Evolutionary conservation across 2,888 invertebrate genomes (phyloP).

Genomic region (Trissolcus brochymenae): DNA sequence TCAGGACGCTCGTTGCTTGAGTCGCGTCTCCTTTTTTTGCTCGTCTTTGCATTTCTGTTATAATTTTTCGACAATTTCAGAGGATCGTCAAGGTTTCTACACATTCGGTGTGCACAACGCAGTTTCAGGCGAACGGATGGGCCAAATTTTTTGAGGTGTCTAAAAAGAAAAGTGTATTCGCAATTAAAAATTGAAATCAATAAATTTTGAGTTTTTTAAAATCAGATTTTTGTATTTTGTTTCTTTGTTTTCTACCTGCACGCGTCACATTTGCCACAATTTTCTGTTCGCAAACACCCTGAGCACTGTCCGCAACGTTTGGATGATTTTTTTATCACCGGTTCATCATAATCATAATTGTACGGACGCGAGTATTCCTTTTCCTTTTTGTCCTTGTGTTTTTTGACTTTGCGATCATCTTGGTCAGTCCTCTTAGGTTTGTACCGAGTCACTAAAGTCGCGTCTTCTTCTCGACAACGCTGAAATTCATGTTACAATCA

Average conservation of each 20-base stretch:
- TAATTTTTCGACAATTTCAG: conserved; percentile 71
- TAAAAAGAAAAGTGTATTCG: conserved; percentile 37
- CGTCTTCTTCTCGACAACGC: conserved; percentile 89
- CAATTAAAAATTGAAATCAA: not conserved
- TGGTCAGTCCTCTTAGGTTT: conserved; percentile 71
- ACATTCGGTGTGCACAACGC: conserved; percentile 78
- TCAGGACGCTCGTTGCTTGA: conserved; percentile 73
- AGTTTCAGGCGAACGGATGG: conserved; percentile 78
- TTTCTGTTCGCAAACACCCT: conserved; percentile 83
- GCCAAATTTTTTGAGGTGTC: conserved; percentile 79
- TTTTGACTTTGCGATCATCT: conserved; percentile 70
- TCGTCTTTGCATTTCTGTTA: conserved; percentile 69
- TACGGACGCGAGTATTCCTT: conserved; percentile 71
- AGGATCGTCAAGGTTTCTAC: conserved; percentile 74
- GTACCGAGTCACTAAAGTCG: conserved; percentile 79
- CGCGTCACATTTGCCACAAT: conserved; percentile 84
- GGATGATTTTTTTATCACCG: conserved; percentile 69
- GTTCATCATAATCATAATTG: conserved; percentile 70
- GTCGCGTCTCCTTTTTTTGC: conserved; percentile 71
- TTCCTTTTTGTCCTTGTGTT: conserved; percentile 68
- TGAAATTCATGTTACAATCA: conserved; percentile 54
- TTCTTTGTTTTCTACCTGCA: conserved; percentile 77
- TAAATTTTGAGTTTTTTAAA: not conserved
- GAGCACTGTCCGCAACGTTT: conserved; percentile 86
- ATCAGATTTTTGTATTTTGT: too few species aligned